These are phyloP conservation scores for Anas georgica DNA, from an alignment of 2,797 vertebrate species.

Conservation along the genomic window DNA sequence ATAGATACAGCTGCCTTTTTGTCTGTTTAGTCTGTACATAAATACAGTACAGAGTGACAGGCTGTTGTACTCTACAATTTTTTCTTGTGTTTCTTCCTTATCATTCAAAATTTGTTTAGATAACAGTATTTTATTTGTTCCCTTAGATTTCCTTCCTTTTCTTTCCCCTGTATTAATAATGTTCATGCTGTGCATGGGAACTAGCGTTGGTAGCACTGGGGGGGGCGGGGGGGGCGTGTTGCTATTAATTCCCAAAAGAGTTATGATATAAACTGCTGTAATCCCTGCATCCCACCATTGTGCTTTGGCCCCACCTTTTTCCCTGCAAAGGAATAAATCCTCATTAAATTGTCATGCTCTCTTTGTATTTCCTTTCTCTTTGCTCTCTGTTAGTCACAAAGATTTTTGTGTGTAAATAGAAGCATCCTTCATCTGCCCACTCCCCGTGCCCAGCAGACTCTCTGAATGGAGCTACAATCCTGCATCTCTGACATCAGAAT, in stretches of 20 bases:
- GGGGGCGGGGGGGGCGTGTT: background rate
- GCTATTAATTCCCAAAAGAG: background rate
- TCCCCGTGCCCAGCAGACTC: background rate
- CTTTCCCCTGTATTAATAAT: background rate
- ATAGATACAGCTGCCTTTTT: background rate
- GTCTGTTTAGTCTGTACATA: background rate
- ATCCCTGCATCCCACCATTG: background rate
- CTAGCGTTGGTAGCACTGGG: background rate
- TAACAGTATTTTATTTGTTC: background rate
- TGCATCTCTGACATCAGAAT: conserved; percentile 39
- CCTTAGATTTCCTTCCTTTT: background rate
- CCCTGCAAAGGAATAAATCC: background rate
- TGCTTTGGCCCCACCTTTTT: background rate
- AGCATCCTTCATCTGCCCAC: background rate
- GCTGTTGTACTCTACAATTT: background rate
- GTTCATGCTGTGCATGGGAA: background rate
- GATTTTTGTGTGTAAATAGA: conserved; percentile 36
- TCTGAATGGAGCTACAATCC: background rate
- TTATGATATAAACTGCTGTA: background rate
- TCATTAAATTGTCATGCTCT: background rate
- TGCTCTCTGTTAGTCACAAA: background rate
- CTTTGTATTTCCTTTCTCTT: background rate
- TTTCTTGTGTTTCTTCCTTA: background rate
- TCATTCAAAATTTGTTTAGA: background rate
- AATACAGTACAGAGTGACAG: background rate